Conservation (phyloP, 2,888 invertebrate genomes). For the Geotrupes spiniger region DNA sequence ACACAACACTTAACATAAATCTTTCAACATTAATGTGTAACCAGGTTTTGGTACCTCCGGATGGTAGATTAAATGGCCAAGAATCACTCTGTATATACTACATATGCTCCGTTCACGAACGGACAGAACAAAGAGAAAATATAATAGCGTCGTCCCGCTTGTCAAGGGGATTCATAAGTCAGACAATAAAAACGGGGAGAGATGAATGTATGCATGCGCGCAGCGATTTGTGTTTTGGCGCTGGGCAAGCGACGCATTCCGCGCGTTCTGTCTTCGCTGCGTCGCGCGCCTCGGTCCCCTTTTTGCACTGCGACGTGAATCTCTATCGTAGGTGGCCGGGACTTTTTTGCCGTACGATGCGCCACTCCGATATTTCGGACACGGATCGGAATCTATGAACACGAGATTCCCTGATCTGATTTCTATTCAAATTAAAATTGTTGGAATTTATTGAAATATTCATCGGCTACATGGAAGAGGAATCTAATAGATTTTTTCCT, state of each 20-base stretch:
- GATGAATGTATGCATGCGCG: constrained; percentile 48
- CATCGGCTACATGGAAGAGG: constrained; percentile 44
- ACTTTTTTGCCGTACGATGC: constrained; percentile 29
- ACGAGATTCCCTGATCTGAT: constrained; percentile 32
- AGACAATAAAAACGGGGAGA: constrained; percentile 42
- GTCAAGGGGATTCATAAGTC: constrained; percentile 43
- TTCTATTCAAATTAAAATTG: constrained; percentile 38
- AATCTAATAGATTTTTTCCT: constrained; percentile 30
- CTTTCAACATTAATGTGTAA: too few species aligned
- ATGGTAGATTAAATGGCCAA: not conserved
- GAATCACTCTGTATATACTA: not conserved
- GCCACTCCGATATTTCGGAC: constrained; percentile 33
- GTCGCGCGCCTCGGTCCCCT: constrained; percentile 38
- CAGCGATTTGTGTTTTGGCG: constrained; percentile 51
- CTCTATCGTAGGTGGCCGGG: constrained; percentile 41
- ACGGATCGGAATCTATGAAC: constrained; percentile 32
- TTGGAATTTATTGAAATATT: constrained; percentile 48
- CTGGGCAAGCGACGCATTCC: constrained; percentile 47
- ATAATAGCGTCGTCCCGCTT: constrained; percentile 15
- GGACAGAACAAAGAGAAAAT: constrained; percentile 8
- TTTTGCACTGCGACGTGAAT: constrained; percentile 36
- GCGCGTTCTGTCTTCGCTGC: constrained; percentile 39
- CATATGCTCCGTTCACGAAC: not conserved
- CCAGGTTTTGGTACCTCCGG: too few species aligned
- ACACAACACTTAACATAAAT: too few species aligned